Base-by-base conservation (phyloP, 2,113 vertebrate genomes). In the Trinectes maculatus region DNA sequence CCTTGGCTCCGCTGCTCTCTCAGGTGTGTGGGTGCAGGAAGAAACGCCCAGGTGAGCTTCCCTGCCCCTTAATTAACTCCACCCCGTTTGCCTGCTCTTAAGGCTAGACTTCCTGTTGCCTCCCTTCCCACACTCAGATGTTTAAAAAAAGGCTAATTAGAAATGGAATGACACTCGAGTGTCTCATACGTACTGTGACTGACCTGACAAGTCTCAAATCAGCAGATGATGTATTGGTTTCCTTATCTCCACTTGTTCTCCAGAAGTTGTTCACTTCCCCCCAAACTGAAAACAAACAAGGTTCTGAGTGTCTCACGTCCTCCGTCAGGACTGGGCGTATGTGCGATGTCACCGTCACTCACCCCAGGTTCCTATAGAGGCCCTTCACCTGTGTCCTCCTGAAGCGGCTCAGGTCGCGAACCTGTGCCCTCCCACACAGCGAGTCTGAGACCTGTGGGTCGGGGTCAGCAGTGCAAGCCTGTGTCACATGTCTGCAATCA, bases 221-320 rank as follows among this genome's bases (percentile, higher is more conserved):
- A 43, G 24, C n/a, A 42, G 25, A 80, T 71, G 68, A 79, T 64
- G 71, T 72, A 77, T 84, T 83, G 53, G 60, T 85, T 72, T 63
- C 39, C 31, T 77, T 77, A 67, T 84, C 74, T 85, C 69, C 60
- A 64, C n/a, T n/a, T n/a, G 39, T 55, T 75, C 64, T 74, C 63
- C 6, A 53, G n/a, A n/a, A 39, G 63, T 70, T 25, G 19, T 52
- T 46, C 34, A 48, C 58, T 64, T 79, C 56, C 64, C 26, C 15
- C 13, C 2, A 10, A 46, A 44, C 28, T 76, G 53, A 69, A 87
- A 75, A 79, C 66, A 87, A 87, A 79, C 65, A 73, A 18, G 18
- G 54, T 54, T 61, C n/a, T 39, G 22, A 52, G 22, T 64, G 25
- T 73, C 49, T 24, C 67, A 77, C 79, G 72, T 86, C 84, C 71